These are phyloP conservation scores for Lagocephalus sceleratus DNA, from an alignment of 2,797 vertebrate genomes.

Conservation along the genomic window DNA sequence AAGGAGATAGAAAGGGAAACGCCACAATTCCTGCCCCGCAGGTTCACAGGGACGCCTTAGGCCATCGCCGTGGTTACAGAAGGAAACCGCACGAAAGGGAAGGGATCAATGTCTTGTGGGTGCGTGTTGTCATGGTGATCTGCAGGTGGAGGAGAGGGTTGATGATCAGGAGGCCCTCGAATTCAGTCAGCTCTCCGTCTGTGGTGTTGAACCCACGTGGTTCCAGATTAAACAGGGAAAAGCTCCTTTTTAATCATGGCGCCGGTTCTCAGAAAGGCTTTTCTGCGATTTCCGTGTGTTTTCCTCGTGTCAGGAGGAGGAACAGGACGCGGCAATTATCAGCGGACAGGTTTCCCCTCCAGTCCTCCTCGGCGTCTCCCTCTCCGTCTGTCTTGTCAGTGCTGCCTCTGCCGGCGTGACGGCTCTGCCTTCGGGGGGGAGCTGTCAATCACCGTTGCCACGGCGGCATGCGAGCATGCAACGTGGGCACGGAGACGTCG, in stretches of 20 bases:
- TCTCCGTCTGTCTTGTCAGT: conserved; percentile 28
- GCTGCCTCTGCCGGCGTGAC: conserved; percentile 39
- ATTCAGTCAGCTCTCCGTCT: too few relatives aligned
- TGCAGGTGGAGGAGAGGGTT: conserved; percentile 37
- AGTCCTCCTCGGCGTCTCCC: conserved; percentile 47
- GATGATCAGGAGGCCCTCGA: background rate
- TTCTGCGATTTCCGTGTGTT: conserved; percentile 39
- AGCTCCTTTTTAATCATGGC: conserved; percentile 14
- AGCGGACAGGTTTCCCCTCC: conserved; percentile 29
- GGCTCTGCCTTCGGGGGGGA: conserved; percentile 31
- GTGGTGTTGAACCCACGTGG: background rate
- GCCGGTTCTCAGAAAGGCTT: conserved; percentile 28
- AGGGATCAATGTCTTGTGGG: conserved; percentile 58
- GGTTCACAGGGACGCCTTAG: conserved; percentile 51
- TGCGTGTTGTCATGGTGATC: conserved; percentile 22
- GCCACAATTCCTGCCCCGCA: conserved; percentile 46
- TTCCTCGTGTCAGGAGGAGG: conserved; percentile 37
- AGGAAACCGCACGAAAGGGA: conserved; percentile 31
- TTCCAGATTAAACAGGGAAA: background rate
- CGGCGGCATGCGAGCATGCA: background rate
- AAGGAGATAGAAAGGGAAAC: background rate
- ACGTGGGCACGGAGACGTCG: too few relatives aligned
- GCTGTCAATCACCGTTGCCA: conserved; percentile 35
- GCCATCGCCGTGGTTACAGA: conserved; percentile 32
- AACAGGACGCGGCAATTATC: conserved; percentile 47